Evolutionary conservation across 2,888 invertebrate species (phyloP), one percentile per base, ranked within the genome.

Genomic region (Tridacna gigas): DNA sequence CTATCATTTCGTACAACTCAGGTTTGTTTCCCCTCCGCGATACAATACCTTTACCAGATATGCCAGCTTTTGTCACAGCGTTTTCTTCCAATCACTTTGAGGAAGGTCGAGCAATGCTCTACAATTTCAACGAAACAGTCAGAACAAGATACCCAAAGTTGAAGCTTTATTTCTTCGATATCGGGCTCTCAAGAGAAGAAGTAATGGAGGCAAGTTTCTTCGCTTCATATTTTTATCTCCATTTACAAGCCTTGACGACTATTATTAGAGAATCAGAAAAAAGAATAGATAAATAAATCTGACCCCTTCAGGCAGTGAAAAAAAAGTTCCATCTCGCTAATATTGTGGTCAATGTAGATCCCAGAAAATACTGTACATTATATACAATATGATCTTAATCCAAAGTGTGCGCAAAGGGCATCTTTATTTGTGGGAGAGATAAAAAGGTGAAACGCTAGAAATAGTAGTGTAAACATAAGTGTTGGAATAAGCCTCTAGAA

Each of bases 81-180:
- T 25, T 61, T 12, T 61, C 61, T 61, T 61, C 61, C n/a, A 61
- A 61, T 61, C 61, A 61, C 5, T 61, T 61, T n/a, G 61, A 61
- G 5, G 61, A 61, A 61, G 61, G 61, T 20, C n/a, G 25, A n/a
- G n/a, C 25, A 12, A 22, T n/a, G 61, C 25, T 61, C 9, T n/a
- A 61, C 9, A 61, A n/a, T n/a, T 15, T 61, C 61, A 61, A 61
- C 20, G 25, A 61, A 61, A n/a, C 25, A 20, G 15, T 25, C 15
- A n/a, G 61, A n/a, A 25, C 0, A n/a, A 61, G 61, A 61, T 61
- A 61, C 25, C 61, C 61, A 11, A 61, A 61, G n/a, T n/a, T n/a
- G 2, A 61, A 15, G n/a, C 15, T 61, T 11, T 61, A 61, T 25
- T 20, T 61, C n/a, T 61, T 22, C 61, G 61, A 61, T n/a, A 61